Percentiles rank a stretch among this genome's conserved stretches.
Conservation (phyloP, 1,140 invertebrate genomes). For the Drosophila setifemur region DNA sequence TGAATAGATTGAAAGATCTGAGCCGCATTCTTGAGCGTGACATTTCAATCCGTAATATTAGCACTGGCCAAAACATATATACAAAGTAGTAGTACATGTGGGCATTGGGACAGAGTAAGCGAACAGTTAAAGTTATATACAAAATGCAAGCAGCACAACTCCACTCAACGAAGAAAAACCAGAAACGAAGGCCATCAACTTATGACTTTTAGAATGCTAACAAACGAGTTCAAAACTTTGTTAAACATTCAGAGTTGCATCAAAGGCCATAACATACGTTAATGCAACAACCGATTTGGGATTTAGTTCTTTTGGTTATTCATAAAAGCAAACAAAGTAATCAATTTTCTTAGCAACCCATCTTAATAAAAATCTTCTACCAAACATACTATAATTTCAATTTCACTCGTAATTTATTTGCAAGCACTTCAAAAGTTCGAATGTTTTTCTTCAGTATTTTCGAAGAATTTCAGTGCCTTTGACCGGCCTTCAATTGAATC, state of each 20-base stretch:
- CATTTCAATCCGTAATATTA: constrained; percentile 62
- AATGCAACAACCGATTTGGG: constrained; percentile 26
- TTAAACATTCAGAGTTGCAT: constrained; percentile 55
- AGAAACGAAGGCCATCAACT: constrained; percentile 75
- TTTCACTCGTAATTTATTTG: neutral
- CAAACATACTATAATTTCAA: too few relatives aligned
- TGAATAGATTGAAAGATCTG: too few relatives aligned
- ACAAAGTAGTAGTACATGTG: constrained; percentile 7
- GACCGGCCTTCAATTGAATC: neutral
- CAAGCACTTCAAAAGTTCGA: neutral
- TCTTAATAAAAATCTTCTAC: too few relatives aligned
- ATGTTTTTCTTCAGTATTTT: neutral
- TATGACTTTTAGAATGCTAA: constrained; percentile 62
- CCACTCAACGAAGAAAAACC: constrained; percentile 61
- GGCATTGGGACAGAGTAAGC: neutral
- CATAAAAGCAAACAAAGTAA: too few relatives aligned
- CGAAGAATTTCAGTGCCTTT: neutral
- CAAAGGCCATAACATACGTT: constrained; percentile 66
- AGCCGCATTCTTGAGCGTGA: constrained; percentile 17
- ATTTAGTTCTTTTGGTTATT: too few relatives aligned
- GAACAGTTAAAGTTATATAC: constrained; percentile 21
- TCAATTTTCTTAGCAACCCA: too few relatives aligned
- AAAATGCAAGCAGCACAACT: constrained; percentile 44
- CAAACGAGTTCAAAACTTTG: constrained; percentile 60
- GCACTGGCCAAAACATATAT: constrained; percentile 2